Conservation (phyloP, 1,140 invertebrate genomes). For the Battus philenor region DNA sequence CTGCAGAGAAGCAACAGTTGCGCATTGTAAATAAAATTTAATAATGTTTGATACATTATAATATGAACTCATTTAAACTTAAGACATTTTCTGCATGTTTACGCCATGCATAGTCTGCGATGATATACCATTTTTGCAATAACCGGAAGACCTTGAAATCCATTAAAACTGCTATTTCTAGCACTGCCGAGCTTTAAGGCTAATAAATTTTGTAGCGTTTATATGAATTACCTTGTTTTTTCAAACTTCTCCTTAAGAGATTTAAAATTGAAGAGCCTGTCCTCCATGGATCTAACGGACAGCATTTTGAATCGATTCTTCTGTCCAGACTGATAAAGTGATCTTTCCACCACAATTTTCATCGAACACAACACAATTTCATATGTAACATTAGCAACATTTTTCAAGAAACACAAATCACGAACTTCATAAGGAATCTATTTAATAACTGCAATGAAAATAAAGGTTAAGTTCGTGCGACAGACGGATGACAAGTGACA, state of each 20-base stretch:
- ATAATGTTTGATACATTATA: no score
- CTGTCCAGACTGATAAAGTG: neutral
- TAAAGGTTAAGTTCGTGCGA: conserved; percentile 9
- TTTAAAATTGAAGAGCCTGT: conserved; percentile 59
- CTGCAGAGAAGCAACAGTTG: no score
- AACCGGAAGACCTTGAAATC: no score
- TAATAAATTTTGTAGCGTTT: neutral
- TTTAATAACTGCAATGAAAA: conserved; percentile 2
- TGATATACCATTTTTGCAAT: no score
- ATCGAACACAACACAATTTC: neutral
- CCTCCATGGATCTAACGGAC: conserved; percentile 41
- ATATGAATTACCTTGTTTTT: conserved; percentile 46
- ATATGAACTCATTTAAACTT: no score
- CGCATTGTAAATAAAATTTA: no score
- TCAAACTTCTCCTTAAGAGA: conserved; percentile 63
- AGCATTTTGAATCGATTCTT: conserved; percentile 37
- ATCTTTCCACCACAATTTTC: conserved; percentile 3
- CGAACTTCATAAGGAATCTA: conserved; percentile 14
- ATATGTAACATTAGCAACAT: neutral
- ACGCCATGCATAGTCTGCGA: no score
- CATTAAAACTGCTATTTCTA: no score
- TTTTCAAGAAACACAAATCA: conserved; percentile 1
- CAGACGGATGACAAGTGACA: conserved; percentile 25
- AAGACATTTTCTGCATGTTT: no score
- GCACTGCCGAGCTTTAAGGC: no score